Base-by-base conservation (phyloP, 2,113 vertebrate genomes). In the Todiramphus chloris region DNA sequence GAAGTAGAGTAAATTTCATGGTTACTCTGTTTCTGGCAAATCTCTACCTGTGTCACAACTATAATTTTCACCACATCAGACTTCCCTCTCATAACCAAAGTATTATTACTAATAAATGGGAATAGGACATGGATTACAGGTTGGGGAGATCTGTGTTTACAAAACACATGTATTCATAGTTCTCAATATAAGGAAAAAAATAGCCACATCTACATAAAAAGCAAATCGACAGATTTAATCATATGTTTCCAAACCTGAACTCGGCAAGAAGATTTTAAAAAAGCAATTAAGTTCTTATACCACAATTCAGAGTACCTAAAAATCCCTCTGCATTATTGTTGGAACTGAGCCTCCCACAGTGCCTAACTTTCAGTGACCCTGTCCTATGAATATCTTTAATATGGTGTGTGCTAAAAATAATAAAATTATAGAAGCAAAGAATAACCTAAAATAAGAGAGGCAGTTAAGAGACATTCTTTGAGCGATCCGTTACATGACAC, bases 331-430 rank as follows among this genome's bases (percentile, higher is more conserved):
- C 89, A 77, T 95, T 96, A 96, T 72, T 98, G 89, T 91, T 96
- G 95, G 94, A 94, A 81, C 46, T 35, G 76, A 96, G 95, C 86
- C 86, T 91, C 96, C 91, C 95, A 97, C 93, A 92, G 91, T 2
- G 95, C 78, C 97, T 96, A 96, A 97, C 95, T 97, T 94, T 62
- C 56, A 30, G 46, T 94, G 96, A 97, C 96, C 96, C 90, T 96
- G 50, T 75, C 51, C 89, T 91, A 31, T 3, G 46, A 96, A 91
- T n/a, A 94, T 94, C 93, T 94, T 88, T 83, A 95, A 94, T 90
- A 96, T 31, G 78, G 77, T 14, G 1, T 16, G 4, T 51, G 70
- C 93, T 97, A 95, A 98, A 97, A 97, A 96, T 93, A 96, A 95
- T 79, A 78, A 90, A 83, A 84, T 93, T 97, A 90, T 30, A 96